phyloP scores from a whole-genome alignment of 2,113 vertebrate species.

The Cacatua alba region DNA sequence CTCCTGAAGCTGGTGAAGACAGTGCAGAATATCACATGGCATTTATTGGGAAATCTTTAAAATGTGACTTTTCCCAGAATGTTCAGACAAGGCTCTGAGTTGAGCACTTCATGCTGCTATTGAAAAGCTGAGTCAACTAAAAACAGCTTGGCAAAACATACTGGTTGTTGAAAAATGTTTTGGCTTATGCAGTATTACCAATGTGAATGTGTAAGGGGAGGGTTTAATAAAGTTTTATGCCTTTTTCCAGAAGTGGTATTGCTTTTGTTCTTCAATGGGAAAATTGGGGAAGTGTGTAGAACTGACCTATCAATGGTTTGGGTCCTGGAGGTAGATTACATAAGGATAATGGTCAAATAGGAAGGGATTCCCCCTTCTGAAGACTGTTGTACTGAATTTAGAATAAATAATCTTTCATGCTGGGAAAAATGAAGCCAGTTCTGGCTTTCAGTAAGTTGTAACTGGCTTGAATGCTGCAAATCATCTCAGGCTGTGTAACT shows the following conservation, averaged over 20 bases:
- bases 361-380: not conserved
- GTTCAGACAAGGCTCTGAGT: not conserved
- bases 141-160: not conserved
- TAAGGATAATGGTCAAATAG: not conserved
- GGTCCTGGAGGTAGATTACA: not conserved
- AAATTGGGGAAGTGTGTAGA: not conserved
- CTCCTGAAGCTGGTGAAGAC: not conserved
- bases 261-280: not conserved
- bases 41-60: not conserved
- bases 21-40: not conserved
- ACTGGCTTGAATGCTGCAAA: not conserved
- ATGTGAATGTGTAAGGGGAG: not conserved
- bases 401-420: not conserved
- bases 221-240: slow-evolving; percentile 33
- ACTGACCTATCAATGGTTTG: not conserved
- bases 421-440: not conserved
- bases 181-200: not conserved
- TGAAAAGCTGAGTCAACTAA: not conserved
- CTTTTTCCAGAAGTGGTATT: not conserved
- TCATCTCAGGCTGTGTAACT: not conserved
- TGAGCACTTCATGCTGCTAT: not conserved
- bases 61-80: not conserved
- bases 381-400: not conserved
- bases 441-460: not conserved
- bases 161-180: not conserved